phyloP scores from a whole-genome alignment of 2,888 invertebrate species.

The Meta bourneti region DNA sequence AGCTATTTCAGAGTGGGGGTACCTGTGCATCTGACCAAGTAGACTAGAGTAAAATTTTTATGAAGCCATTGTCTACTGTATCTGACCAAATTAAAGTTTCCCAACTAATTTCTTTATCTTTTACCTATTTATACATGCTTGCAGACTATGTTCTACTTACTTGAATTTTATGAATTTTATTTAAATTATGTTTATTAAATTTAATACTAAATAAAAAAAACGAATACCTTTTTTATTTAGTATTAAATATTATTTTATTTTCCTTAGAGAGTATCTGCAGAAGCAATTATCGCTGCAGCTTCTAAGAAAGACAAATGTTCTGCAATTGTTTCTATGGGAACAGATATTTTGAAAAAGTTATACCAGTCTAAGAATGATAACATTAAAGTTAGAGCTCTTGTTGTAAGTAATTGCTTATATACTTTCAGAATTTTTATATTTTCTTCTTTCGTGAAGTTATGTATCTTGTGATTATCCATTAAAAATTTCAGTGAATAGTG shows the following conservation, averaged over 20 bases:
- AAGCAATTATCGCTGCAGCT: slow-evolving; percentile 97
- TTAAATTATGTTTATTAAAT: neutral
- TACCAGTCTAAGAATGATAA: slow-evolving; percentile 94
- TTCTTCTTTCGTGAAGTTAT: neutral
- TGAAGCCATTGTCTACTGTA: too few species aligned
- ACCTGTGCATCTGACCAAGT: too few species aligned
- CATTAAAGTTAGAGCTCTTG: slow-evolving; percentile 86
- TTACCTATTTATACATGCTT: too few species aligned
- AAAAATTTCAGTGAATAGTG: neutral
- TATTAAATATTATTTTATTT: neutral
- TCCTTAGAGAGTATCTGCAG: slow-evolving; percentile 93
- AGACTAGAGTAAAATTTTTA: too few species aligned
- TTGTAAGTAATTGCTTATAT: slow-evolving; percentile 82
- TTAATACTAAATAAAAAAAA: neutral
- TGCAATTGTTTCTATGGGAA: slow-evolving; percentile 92
- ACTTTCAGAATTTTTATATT: neutral
- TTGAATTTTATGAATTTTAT: neutral
- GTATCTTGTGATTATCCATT: neutral
- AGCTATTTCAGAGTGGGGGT: too few species aligned
- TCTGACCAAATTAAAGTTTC: too few species aligned
- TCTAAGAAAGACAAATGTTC: slow-evolving; percentile 98
- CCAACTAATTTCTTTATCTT: too few species aligned
- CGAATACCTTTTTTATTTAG: neutral
- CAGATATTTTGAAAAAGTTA: slow-evolving; percentile 94
- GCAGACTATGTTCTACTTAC: too few species aligned